A percentile compares a stretch with the other conserved stretches of the same genome.
These are phyloP conservation scores for Coenobita brevimanus DNA, from an alignment of 1,140 invertebrate species.

Conservation along the genomic window DNA sequence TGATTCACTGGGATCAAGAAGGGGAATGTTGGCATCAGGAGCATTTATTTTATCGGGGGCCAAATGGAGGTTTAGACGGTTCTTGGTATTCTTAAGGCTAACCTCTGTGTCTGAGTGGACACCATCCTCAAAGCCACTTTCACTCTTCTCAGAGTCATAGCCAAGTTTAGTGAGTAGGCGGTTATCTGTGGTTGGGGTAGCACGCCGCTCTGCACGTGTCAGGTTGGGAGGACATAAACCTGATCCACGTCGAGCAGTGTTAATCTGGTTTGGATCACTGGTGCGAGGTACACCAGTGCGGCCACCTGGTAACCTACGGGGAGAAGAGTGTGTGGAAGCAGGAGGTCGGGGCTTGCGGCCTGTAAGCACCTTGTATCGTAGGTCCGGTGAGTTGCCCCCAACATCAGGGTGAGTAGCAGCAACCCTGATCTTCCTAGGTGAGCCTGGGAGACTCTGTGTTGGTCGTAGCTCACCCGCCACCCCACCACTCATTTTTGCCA, in stretches of 20 bases:
- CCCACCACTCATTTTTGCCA: slow-evolving; percentile 61
- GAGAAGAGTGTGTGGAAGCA: slow-evolving; percentile 49
- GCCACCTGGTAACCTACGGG: slow-evolving; percentile 46
- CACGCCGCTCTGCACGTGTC: slow-evolving; percentile 20
- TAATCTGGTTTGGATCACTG: slow-evolving; percentile 33
- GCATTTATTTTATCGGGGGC: slow-evolving; percentile 61
- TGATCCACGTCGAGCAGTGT: slow-evolving; percentile 22
- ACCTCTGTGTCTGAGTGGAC: slow-evolving; percentile 60
- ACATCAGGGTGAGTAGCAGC: slow-evolving; percentile 66
- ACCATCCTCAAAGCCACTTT: slow-evolving; percentile 61
- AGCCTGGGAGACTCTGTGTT: slow-evolving; percentile 65
- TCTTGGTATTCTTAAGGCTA: slow-evolving; percentile 63
- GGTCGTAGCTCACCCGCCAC: slow-evolving; percentile 54
- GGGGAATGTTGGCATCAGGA: slow-evolving; percentile 41
- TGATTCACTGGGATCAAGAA: slow-evolving; percentile 19
- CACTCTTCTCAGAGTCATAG: slow-evolving; percentile 58
- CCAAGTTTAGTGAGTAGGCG: slow-evolving; percentile 5
- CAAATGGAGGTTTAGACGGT: slow-evolving; percentile 60
- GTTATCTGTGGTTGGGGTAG: slow-evolving; percentile 6
- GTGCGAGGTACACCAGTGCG: slow-evolving; percentile 37
- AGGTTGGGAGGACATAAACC: slow-evolving; percentile 13
- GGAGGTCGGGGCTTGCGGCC: slow-evolving; percentile 37
- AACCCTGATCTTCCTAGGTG: slow-evolving; percentile 67
- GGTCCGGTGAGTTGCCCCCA: slow-evolving; percentile 66
- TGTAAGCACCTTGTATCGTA: slow-evolving; percentile 62